Percentiles rank a stretch among this genome's conserved stretches.
phyloP scores from a whole-genome alignment of 2,888 invertebrate species.

The Minunthozetes semirufus region DNA sequence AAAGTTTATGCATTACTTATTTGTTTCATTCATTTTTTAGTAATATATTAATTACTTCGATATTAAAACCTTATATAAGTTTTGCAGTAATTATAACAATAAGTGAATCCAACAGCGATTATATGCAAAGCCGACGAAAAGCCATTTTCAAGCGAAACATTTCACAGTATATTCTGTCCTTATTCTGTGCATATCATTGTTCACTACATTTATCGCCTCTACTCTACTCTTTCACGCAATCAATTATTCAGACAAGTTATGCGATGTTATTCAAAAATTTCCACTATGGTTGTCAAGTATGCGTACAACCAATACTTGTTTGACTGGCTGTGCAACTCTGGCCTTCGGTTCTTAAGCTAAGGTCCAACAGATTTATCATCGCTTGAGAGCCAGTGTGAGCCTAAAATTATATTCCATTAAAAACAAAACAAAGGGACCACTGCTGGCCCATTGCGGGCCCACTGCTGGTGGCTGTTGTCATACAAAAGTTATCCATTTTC shows the following conservation, averaged over 20 bases:
- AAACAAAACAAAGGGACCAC: constrained; percentile 24
- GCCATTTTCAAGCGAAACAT: not conserved
- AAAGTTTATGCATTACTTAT: constrained; percentile 27
- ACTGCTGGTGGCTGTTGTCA: not conserved
- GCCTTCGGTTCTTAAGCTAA: not conserved
- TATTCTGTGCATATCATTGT: too few relatives aligned
- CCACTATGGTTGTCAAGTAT: too few relatives aligned
- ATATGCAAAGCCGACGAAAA: constrained; percentile 6
- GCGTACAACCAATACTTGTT: too few relatives aligned
- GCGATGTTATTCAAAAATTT: too few relatives aligned
- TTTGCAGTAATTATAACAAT: constrained; percentile 22
- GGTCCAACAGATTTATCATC: constrained; percentile 20
- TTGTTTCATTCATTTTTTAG: constrained; percentile 26
- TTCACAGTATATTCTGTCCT: not conserved
- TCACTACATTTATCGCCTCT: not conserved
- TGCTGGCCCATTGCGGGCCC: not conserved
- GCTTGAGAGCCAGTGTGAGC: not conserved
- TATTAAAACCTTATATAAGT: not conserved
- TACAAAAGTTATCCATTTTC: constrained; percentile 30
- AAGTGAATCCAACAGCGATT: constrained; percentile 8
- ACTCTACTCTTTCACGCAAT: constrained; percentile 16
- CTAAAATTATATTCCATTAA: constrained; percentile 2
- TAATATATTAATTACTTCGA: not conserved
- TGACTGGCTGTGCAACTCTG: not conserved
- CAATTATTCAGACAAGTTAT: too few relatives aligned